Conservation (phyloP, 2,797 vertebrate genomes). For the Periparus ater region DNA sequence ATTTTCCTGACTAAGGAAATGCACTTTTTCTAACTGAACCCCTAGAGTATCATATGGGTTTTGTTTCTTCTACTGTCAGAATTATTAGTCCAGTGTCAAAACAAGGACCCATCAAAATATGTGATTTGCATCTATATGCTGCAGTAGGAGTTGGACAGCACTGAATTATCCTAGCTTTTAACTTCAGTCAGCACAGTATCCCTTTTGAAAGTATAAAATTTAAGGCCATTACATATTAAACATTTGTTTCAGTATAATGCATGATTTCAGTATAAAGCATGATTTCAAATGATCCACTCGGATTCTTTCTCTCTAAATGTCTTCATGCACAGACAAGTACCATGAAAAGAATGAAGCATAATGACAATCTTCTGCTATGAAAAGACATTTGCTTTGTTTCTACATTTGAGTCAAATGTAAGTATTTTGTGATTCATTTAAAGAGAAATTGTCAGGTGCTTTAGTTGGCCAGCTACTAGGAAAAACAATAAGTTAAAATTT, state of each 20-base stretch:
- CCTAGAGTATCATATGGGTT: fast-evolving
- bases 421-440: background rate
- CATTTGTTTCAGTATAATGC: background rate
- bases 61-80: background rate
- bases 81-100: background rate
- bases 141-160: background rate
- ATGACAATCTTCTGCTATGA: background rate
- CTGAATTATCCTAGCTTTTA: background rate
- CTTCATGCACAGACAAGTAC: background rate
- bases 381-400: background rate
- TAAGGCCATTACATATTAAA: background rate
- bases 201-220: background rate
- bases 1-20: background rate
- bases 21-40: background rate
- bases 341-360: background rate
- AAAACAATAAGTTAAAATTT: background rate
- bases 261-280: too few species aligned
- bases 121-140: background rate
- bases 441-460: background rate
- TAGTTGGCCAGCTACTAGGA: background rate
- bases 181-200: background rate
- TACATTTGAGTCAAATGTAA: background rate
- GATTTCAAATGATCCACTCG: background rate
- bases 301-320: background rate
- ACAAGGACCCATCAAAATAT: background rate